These are phyloP conservation scores for Lagodon rhomboides DNA, from an alignment of 2,797 vertebrate species.

Conservation along the genomic window DNA sequence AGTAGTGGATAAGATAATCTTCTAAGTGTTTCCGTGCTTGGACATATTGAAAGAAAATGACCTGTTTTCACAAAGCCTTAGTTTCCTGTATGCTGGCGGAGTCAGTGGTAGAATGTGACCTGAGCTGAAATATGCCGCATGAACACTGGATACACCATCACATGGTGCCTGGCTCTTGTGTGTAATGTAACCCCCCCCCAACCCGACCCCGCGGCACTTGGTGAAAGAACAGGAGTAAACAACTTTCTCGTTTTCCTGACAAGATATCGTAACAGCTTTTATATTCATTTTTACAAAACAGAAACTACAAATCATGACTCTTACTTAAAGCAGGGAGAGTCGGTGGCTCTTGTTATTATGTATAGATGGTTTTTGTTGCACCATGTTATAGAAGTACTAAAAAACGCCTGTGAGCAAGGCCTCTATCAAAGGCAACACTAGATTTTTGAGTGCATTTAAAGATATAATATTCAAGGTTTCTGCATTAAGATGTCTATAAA, in stretches of 20 bases:
- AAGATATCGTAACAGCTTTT: background rate
- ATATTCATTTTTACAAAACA: background rate
- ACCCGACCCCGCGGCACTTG: constrained; percentile 33
- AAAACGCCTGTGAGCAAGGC: background rate
- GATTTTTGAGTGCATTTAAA: background rate
- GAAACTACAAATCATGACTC: background rate
- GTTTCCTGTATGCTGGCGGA: constrained; percentile 28
- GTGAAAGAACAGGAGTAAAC: constrained; percentile 71
- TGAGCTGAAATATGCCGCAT: constrained; percentile 73
- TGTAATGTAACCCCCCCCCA: constrained; percentile 73
- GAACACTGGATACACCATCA: constrained; percentile 83
- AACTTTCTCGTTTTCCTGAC: constrained; percentile 48
- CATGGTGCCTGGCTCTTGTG: constrained; percentile 79
- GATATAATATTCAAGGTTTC: too few species aligned
- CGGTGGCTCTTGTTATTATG: background rate
- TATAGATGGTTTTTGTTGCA: too few species aligned
- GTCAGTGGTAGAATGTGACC: constrained; percentile 66
- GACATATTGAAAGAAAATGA: background rate
- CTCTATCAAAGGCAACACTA: background rate
- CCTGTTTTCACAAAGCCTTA: constrained; percentile 22
- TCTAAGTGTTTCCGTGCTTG: background rate
- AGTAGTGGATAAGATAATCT: background rate
- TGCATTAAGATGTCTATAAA: too few species aligned
- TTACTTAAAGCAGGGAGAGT: background rate
- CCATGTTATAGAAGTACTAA: too few species aligned